phyloP scores from a whole-genome alignment of 2,888 invertebrate species.

The Drosophila neonasuta region DNA sequence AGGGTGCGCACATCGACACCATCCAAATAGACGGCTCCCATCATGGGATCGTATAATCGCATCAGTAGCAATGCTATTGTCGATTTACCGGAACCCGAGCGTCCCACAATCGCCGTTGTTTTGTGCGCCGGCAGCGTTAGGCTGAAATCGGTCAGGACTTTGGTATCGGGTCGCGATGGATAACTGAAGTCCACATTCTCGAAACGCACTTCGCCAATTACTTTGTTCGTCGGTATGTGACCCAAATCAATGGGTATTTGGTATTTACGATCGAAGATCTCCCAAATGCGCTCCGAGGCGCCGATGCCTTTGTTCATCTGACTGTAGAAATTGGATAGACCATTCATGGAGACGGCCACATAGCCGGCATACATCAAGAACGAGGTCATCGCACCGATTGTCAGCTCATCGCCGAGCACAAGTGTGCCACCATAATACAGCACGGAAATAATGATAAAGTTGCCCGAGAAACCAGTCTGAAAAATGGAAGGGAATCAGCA shows the following conservation, averaged over 20 bases:
- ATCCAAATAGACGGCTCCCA: conserved; percentile 89
- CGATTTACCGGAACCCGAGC: conserved; percentile 97
- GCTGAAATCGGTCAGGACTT: conserved; percentile 86
- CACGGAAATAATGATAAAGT: conserved; percentile 93
- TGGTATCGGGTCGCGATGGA: conserved; percentile 85
- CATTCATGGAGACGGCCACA: conserved; percentile 94
- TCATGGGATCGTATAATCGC: conserved; percentile 91
- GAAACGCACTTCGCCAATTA: conserved; percentile 87
- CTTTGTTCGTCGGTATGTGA: conserved; percentile 70
- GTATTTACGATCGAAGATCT: conserved; percentile 92
- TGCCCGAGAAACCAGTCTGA: conserved; percentile 93
- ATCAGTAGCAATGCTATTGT: conserved; percentile 93
- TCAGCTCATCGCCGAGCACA: conserved; percentile 89
- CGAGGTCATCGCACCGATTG: conserved; percentile 94
- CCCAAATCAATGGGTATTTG: conserved; percentile 86
- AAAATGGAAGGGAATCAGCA: background rate
- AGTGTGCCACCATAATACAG: conserved; percentile 95
- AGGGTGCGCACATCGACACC: conserved; percentile 88
- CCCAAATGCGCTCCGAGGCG: conserved; percentile 94
- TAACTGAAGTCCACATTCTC: conserved; percentile 89
- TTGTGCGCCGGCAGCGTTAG: conserved; percentile 87
- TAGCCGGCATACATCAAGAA: conserved; percentile 97
- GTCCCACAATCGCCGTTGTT: conserved; percentile 91
- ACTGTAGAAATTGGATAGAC: conserved; percentile 95
- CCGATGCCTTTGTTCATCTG: conserved; percentile 97